These are phyloP conservation scores for Spodoptera littoralis DNA, from an alignment of 2,888 invertebrate genomes.

Conservation along the genomic window DNA sequence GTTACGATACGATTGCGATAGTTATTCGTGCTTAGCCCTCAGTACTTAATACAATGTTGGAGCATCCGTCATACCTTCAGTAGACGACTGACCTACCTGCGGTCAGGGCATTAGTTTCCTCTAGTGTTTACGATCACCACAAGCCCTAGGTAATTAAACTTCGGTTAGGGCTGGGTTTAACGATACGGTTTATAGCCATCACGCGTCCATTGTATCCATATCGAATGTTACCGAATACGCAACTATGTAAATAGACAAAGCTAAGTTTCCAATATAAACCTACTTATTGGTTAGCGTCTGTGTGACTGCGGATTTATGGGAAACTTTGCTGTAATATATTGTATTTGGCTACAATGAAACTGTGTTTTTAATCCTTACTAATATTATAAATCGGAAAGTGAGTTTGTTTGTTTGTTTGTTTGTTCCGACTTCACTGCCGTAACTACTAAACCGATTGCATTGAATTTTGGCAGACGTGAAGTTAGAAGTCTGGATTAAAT, in stretches of 20 bases:
- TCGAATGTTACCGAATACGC: conserved; percentile 65
- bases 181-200: conserved; percentile 73
- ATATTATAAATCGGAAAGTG: too few relatives aligned
- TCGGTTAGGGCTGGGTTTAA: conserved; percentile 78
- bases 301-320: neutral
- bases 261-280: conserved; percentile 34
- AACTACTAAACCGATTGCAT: too few relatives aligned
- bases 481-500: too few relatives aligned
- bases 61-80: conserved; percentile 52
- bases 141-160: conserved; percentile 81
- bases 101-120: conserved; percentile 84
- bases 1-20: too few relatives aligned
- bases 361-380: too few relatives aligned
- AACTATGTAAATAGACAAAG: conserved; percentile 71
- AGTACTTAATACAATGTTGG: conserved; percentile 56
- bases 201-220: conserved; percentile 74
- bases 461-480: too few relatives aligned
- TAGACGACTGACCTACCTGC: conserved; percentile 77
- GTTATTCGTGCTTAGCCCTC: too few relatives aligned
- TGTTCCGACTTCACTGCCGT: too few relatives aligned
- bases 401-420: too few relatives aligned
- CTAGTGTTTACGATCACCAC: conserved; percentile 73
- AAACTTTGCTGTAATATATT: too few relatives aligned
- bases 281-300: conserved; percentile 1
- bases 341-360: too few relatives aligned